Evolutionary conservation across 2,888 invertebrate genomes (phyloP).

Genomic region (Lordiphosa andalusiaca): DNA sequence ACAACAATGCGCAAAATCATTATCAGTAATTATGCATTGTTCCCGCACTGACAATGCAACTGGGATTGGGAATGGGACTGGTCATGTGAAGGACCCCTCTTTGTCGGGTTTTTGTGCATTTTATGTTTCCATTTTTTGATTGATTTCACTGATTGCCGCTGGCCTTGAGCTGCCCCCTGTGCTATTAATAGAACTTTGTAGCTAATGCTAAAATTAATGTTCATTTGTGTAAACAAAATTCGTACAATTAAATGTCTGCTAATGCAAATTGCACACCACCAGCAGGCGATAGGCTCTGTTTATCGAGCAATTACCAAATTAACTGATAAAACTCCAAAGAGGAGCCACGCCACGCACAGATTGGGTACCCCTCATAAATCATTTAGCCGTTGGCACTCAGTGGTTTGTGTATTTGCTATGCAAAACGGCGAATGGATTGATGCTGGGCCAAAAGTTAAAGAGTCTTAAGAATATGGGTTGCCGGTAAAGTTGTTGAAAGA

Average conservation of each 20-base stretch:
- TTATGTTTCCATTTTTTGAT: constrained; percentile 43
- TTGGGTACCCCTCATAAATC: constrained; percentile 36
- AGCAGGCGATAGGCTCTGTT: constrained; percentile 11
- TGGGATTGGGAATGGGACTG: constrained; percentile 15
- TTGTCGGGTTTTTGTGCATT: constrained; percentile 26
- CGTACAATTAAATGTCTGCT: constrained; percentile 32
- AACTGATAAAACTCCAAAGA: constrained; percentile 23
- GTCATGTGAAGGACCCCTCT: constrained; percentile 13
- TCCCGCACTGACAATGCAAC: constrained; percentile 30
- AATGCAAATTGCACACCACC: constrained; percentile 23
- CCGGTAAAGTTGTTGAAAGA: neutral
- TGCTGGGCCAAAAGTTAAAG: too few species aligned
- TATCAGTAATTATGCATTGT: constrained; percentile 74
- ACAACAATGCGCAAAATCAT: constrained; percentile 68
- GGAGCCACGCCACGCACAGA: neutral
- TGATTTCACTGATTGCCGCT: constrained; percentile 62
- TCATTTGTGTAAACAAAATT: constrained; percentile 14
- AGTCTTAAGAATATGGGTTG: neutral
- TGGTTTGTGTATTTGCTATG: constrained; percentile 12
- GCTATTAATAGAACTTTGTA: constrained; percentile 26
- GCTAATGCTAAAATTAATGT: constrained; percentile 14
- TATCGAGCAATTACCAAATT: constrained; percentile 35
- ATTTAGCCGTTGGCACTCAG: constrained; percentile 20
- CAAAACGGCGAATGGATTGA: constrained; percentile 5
- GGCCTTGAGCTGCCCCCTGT: constrained; percentile 57